phyloP scores from a whole-genome alignment of 1,140 invertebrate genomes.

The Drosophila tsacasi region DNA sequence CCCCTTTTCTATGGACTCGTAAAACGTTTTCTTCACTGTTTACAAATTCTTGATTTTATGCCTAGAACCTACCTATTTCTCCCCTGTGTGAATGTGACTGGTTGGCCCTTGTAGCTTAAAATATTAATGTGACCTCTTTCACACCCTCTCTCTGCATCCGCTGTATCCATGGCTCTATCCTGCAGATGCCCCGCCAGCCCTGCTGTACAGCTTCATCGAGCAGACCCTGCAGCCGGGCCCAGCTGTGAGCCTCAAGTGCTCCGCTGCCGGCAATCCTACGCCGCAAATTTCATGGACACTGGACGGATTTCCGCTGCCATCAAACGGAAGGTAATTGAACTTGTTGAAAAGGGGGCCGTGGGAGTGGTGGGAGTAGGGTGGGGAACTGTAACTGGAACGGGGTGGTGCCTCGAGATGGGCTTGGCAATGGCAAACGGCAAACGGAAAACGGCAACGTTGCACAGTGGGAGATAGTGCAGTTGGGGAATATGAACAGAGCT shows the following conservation, averaged over 20 bases:
- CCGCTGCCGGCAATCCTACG: constrained; percentile 93
- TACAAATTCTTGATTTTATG: constrained; percentile 9
- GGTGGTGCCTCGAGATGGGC: constrained; percentile 11
- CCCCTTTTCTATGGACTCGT: not conserved
- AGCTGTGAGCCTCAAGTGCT: constrained; percentile 94
- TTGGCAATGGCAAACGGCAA: constrained; percentile 61
- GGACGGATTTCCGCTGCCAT: constrained; percentile 91
- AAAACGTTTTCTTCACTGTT: constrained; percentile 1
- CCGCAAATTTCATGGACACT: constrained; percentile 93
- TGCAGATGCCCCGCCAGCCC: constrained; percentile 92
- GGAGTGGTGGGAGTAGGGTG: not conserved
- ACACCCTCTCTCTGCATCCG: constrained; percentile 49
- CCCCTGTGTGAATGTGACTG: constrained; percentile 3
- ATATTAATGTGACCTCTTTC: constrained; percentile 72
- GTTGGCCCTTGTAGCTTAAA: constrained; percentile 47
- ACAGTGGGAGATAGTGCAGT: not conserved
- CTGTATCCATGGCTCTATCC: constrained; percentile 5
- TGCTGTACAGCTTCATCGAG: constrained; percentile 93
- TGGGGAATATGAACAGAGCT: not conserved
- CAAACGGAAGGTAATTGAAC: constrained; percentile 89
- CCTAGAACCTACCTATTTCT: not conserved
- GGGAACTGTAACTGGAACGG: not conserved
- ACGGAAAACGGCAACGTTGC: constrained; percentile 8
- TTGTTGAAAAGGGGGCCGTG: constrained; percentile 72
- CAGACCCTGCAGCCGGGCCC: constrained; percentile 93